A percentile compares a stretch with the other conserved stretches of the same genome.
Conservation (phyloP, 2,888 invertebrate species). For the Lasioglossum morio region DNA sequence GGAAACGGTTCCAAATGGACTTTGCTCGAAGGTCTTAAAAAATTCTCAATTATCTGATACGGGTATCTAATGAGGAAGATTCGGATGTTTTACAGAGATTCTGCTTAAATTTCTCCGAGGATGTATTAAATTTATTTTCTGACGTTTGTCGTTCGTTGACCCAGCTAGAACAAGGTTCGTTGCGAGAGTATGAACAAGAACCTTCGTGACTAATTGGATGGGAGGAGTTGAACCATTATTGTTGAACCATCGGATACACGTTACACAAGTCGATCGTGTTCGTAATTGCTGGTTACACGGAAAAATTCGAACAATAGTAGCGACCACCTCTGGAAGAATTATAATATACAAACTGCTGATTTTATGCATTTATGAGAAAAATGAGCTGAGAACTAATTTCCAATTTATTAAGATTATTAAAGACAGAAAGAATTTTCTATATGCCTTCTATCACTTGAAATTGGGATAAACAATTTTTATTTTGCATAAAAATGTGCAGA, state of each 20-base stretch:
- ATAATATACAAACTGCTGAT: neutral
- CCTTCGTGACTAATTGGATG: neutral
- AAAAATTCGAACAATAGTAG: neutral
- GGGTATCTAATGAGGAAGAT: neutral
- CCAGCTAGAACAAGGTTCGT: neutral
- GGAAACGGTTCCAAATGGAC: neutral
- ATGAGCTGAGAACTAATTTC: neutral
- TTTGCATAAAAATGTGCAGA: neutral
- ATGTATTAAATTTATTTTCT: neutral
- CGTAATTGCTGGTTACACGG: neutral
- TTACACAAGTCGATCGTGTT: neutral
- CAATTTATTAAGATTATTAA: neutral
- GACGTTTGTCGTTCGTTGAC: slow-evolving; percentile 24
- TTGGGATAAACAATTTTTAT: neutral
- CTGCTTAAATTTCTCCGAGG: neutral
- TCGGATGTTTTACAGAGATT: neutral
- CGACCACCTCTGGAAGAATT: neutral
- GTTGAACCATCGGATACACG: neutral
- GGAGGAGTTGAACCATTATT: slow-evolving; percentile 7
- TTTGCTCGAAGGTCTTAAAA: neutral
- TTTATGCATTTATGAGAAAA: neutral
- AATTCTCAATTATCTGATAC: neutral
- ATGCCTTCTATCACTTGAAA: neutral
- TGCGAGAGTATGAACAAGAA: neutral
- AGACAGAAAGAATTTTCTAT: neutral